These are phyloP conservation scores for Calliphora vicina DNA, from an alignment of 1,140 invertebrate genomes.

Conservation along the genomic window DNA sequence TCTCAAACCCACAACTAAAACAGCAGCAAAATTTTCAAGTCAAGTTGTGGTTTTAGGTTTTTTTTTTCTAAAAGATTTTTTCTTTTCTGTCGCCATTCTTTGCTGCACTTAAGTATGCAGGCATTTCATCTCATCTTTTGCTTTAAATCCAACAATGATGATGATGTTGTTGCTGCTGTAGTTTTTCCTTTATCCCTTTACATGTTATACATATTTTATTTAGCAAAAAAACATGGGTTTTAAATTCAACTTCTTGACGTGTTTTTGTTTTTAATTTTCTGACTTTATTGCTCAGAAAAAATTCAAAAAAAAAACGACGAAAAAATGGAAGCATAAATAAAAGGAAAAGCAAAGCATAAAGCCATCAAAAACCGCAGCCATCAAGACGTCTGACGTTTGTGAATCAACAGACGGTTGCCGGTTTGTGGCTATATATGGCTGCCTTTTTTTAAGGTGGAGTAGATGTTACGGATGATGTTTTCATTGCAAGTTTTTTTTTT, in stretches of 20 bases:
- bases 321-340: too few relatives aligned
- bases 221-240: background rate
- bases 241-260: background rate
- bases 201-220: background rate
- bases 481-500: background rate
- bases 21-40: background rate
- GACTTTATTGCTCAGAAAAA: background rate
- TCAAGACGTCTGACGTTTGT: background rate
- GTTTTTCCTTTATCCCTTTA: background rate
- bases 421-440: background rate
- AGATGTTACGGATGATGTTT: background rate
- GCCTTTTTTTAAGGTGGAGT: background rate
- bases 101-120: background rate
- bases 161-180: background rate
- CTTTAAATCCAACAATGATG: too few relatives aligned
- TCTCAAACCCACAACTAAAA: background rate
- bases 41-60: background rate
- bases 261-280: background rate
- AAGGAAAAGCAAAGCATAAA: background rate
- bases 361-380: background rate
- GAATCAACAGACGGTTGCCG: background rate
- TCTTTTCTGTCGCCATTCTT: background rate
- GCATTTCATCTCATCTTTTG: background rate
- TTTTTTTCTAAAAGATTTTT: background rate
- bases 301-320: background rate